phyloP scores from a whole-genome alignment of 2,113 vertebrate genomes.

The Artemisiospiza belli region DNA sequence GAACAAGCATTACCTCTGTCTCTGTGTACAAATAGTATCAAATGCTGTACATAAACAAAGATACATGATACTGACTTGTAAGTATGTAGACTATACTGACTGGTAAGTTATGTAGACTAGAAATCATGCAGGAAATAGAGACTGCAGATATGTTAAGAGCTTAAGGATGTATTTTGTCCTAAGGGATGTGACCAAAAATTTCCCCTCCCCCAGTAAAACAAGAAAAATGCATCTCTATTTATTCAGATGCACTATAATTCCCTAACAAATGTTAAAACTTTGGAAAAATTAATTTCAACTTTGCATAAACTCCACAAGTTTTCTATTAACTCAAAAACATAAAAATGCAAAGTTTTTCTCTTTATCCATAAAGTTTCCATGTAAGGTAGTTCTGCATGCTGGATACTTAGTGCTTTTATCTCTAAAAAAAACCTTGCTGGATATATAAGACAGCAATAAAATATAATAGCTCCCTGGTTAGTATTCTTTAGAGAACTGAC shows the following conservation, averaged over 20 bases:
- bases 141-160: not conserved
- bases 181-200: not conserved
- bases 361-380: not conserved
- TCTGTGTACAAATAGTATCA: conserved; percentile 55
- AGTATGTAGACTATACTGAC: conserved; percentile 48
- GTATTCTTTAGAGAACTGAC: not conserved
- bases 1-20: conserved; percentile 36
- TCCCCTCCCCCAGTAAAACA: not conserved
- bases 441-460: conserved; percentile 33
- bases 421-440: not conserved
- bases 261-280: not conserved
- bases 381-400: not conserved
- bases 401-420: not conserved
- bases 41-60: conserved; percentile 58
- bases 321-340: not conserved
- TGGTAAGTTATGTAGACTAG: conserved; percentile 8
- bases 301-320: not conserved
- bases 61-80: conserved; percentile 45
- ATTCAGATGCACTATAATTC: not conserved
- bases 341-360: not conserved
- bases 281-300: not conserved
- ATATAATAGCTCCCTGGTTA: not conserved
- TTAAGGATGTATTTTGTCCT: conserved; percentile 4
- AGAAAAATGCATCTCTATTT: not conserved
- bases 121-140: conserved; percentile 37